Conservation (phyloP, 2,797 vertebrate genomes). For the Melanotaenia maccullochi region DNA sequence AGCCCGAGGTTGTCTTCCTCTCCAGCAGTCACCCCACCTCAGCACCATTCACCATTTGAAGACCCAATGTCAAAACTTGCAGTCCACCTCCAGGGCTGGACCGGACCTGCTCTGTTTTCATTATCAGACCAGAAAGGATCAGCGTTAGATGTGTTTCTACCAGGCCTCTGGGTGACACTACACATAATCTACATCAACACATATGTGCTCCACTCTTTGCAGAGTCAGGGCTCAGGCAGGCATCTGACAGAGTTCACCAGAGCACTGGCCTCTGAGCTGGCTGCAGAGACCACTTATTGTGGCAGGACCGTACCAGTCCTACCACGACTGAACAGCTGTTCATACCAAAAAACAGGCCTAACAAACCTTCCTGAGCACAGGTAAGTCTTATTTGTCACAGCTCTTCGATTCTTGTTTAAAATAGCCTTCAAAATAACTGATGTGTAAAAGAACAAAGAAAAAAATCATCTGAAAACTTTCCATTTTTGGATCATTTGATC, state of each 20-base stretch:
- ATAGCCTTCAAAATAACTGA: background rate
- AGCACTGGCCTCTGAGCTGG: conserved; percentile 67
- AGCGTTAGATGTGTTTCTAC: conserved; percentile 56
- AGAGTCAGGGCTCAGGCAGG: conserved; percentile 45
- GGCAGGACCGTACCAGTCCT: conserved; percentile 48
- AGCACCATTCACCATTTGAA: conserved; percentile 8
- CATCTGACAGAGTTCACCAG: conserved; percentile 67
- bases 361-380: conserved; percentile 38
- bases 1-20: conserved; percentile 15
- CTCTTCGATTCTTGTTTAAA: background rate
- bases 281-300: conserved; percentile 35
- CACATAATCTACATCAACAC: conserved; percentile 77
- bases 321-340: conserved; percentile 57
- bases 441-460: background rate
- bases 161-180: conserved; percentile 72
- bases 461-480: background rate
- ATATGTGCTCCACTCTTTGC: conserved; percentile 73
- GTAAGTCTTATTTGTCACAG: conserved; percentile 36
- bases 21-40: background rate
- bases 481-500: conserved; percentile 10
- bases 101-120: conserved; percentile 69
- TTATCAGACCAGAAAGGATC: conserved; percentile 39
- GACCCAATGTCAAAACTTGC: conserved; percentile 23
- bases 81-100: conserved; percentile 73
- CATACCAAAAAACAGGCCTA: conserved; percentile 35